Base-by-base conservation (phyloP, 1,140 invertebrate species). In the Nomia melanderi region DNA sequence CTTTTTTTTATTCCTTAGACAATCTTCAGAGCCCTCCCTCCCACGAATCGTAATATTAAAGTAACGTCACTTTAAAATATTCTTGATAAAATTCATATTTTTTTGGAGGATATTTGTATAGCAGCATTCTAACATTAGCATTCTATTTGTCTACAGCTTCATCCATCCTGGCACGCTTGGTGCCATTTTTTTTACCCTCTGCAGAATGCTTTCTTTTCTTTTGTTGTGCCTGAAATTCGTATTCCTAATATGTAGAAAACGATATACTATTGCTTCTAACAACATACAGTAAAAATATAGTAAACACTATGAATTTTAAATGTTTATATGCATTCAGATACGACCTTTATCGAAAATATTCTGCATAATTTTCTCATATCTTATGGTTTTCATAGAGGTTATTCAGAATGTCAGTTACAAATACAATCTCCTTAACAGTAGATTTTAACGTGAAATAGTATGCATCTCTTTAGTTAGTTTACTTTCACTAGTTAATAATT, bases 121-220 rank as follows among this genome's bases (percentile, higher is more conserved):
- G 63, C 67, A 66, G 47, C 54, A 59, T 63, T 62, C 78, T 75
- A 71, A 70, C 72, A 76, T 78, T 84, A 81, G 27, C 25, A 67
- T 59, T 72, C 67, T 85, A 92, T 88, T 92, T 91, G 85, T 92
- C 89, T 92, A 92, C 88, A 77, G 89, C 89, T 88, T 91, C 91
- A 74, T 91, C 90, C 88, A 90, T 81, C 87, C 91, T 91, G 84
- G 88, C 83, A 89, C 90, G 89, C 90, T 92, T 91, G 88, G 90
- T 91, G 85, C 91, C 90, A 89, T 92, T 92, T 92, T 92, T 92
- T 91, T 91, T 92, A 90, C 88, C 88, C 79, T 91, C 90, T 86
- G 90, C 86, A 82, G 88, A 86, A 86, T 85, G 84, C 85, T 92
- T 92, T 91, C 91, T 88, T 91, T 92, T 92, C 91, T 92, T 92